Conservation (phyloP, 2,888 invertebrate genomes). For the Odiellus spinosus region DNA sequence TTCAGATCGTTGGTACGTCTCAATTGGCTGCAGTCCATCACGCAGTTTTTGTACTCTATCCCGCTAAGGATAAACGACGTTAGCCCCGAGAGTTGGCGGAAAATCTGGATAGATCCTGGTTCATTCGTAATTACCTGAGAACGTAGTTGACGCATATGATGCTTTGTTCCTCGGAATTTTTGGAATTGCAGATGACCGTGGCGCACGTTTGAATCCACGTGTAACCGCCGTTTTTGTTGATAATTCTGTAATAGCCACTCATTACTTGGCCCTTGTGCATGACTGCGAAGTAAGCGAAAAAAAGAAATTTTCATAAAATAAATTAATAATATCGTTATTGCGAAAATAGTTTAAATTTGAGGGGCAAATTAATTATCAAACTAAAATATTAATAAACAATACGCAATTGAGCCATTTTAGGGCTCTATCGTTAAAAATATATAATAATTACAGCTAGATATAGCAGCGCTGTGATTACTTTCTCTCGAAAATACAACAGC, state of each 20-base stretch:
- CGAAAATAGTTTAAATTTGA: too few relatives aligned
- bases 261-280: slow-evolving; percentile 91
- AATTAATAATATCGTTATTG: too few relatives aligned
- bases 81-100: neutral
- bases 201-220: slow-evolving; percentile 96
- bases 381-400: too few relatives aligned
- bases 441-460: too few relatives aligned
- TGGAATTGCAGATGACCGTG: slow-evolving; percentile 85
- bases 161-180: slow-evolving; percentile 70
- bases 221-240: slow-evolving; percentile 91
- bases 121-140: slow-evolving; percentile 38
- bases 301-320: too few relatives aligned
- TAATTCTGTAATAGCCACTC: slow-evolving; percentile 85
- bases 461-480: too few relatives aligned
- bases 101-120: too few relatives aligned
- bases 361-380: too few relatives aligned
- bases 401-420: too few relatives aligned
- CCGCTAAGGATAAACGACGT: slow-evolving; percentile 44
- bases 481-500: too few relatives aligned
- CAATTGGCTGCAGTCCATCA: slow-evolving; percentile 85
- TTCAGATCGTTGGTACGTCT: slow-evolving; percentile 37
- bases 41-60: slow-evolving; percentile 71
- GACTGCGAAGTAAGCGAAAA: slow-evolving; percentile 41
- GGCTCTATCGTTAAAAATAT: too few relatives aligned
- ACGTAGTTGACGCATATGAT: slow-evolving; percentile 96